Evolutionary conservation across 2,113 vertebrate genomes (phyloP), one percentile per base, ranked within the genome.

Genomic region (Triplophysa dalaica): DNA sequence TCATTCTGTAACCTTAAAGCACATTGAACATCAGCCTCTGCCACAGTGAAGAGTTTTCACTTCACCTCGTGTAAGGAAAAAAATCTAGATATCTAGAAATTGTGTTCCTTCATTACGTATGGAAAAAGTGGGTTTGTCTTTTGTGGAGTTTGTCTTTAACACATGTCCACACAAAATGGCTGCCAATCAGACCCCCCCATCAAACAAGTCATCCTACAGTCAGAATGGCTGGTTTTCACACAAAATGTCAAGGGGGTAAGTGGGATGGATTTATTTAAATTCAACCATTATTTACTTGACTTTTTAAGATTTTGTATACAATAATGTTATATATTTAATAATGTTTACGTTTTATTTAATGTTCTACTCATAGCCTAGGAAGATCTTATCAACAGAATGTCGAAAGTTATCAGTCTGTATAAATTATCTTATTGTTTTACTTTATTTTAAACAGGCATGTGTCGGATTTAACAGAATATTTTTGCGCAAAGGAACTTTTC

Each of bases 141-240:
- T 56, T 29, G 24, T 58, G 1, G 10, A 19, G 43, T 8, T 24
- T 61, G 16, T 33, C 16, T 21, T 74, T 21, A 33, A 2, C 14
- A 8, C 13, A 52, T 1, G n/a, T 17, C 38, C 45, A 41, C 48
- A 80, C 79, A 73, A 80, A 80, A 80, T 80, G 69, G 70, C 78
- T 74, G 69, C 77, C 77, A 62, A 62, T 24, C n/a, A 70, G 67
- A 50, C 43, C 78, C 69, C 3, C 24, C 33, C 8, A 43, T 17
- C 33, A 62, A 24, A 21, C 8, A 77, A 48, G 19, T 67, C 45
- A 38, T 63, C 19, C 12, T 43, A 29, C 26, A 62, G 33, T 54
- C 50, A 6, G 17, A 4, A 54, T 54, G 17, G 19, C 13, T 52
- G 12, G 4, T 52, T 52, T 54, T 6, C 14, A 45, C 7, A 69